Percentiles rank a stretch among this genome's conserved stretches.
phyloP scores from a whole-genome alignment of 1,140 invertebrate species.

The Drosophila melanogaster region DNA sequence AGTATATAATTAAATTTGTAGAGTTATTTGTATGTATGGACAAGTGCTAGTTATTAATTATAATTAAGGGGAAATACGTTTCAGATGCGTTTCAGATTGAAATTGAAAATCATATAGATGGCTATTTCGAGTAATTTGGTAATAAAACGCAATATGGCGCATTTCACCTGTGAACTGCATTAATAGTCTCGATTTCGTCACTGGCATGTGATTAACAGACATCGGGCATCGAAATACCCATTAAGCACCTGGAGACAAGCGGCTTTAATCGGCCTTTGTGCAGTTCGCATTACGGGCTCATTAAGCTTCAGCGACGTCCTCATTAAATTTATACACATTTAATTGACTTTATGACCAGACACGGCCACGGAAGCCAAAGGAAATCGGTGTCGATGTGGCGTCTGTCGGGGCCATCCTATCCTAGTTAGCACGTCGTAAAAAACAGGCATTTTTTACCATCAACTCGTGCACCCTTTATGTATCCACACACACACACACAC shows the following conservation, averaged over 20 bases:
- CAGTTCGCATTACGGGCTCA: slow-evolving; percentile 39
- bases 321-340: slow-evolving; percentile 80
- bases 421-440: slow-evolving; percentile 76
- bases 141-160: not conserved
- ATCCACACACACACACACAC: not conserved
- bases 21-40: not conserved
- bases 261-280: slow-evolving; percentile 21
- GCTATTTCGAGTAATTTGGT: too few relatives aligned
- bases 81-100: too few relatives aligned
- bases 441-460: slow-evolving; percentile 33
- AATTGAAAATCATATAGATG: too few relatives aligned
- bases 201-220: slow-evolving; percentile 13
- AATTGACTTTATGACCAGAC: slow-evolving; percentile 77
- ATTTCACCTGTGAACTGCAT: slow-evolving; percentile 9
- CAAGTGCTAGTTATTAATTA: too few relatives aligned
- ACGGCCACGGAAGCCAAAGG: slow-evolving; percentile 30
- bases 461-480: slow-evolving; percentile 5
- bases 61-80: too few relatives aligned
- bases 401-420: slow-evolving; percentile 52
- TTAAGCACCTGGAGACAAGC: slow-evolving; percentile 27
- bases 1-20: not conserved
- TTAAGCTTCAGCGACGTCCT: slow-evolving; percentile 58
- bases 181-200: slow-evolving; percentile 34
- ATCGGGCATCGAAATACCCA: slow-evolving; percentile 7
- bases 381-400: slow-evolving; percentile 17